Percentiles rank a stretch among this genome's conserved stretches.
Evolutionary conservation across 1,140 invertebrate genomes (phyloP).

Genomic region (Oryzaephilus surinamensis): DNA sequence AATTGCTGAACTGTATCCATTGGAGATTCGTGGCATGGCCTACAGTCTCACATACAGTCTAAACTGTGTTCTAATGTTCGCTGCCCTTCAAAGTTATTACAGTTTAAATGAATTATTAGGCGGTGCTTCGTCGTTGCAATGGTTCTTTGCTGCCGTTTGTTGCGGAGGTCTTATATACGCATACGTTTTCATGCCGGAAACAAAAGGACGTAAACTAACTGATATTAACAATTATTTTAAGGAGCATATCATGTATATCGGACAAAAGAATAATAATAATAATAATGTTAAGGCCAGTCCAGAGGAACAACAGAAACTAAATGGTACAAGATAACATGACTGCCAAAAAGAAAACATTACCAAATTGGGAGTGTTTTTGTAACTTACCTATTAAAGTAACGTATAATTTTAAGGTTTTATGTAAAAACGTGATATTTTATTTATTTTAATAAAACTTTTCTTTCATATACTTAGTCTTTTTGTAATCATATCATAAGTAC

Average conservation of each 20-base stretch:
- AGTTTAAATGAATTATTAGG: not conserved
- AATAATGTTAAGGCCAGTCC: too few species aligned
- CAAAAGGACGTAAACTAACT: slow-evolving; percentile 53
- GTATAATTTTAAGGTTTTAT: too few species aligned
- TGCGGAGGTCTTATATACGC: slow-evolving; percentile 46
- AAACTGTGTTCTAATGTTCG: slow-evolving; percentile 3
- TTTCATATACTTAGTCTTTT: too few species aligned
- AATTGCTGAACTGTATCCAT: slow-evolving; percentile 49
- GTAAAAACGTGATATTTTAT: too few species aligned
- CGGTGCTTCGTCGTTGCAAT: slow-evolving; percentile 41
- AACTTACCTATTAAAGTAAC: too few species aligned
- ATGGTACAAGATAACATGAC: too few species aligned
- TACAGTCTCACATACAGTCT: slow-evolving; percentile 35
- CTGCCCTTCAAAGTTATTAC: slow-evolving; percentile 3
- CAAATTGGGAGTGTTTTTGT: too few species aligned
- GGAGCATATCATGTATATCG: slow-evolving; percentile 35
- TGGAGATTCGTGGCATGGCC: slow-evolving; percentile 47
- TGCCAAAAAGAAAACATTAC: too few species aligned
- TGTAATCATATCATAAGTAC: too few species aligned
- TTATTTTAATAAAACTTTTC: too few species aligned
- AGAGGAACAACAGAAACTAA: too few species aligned
- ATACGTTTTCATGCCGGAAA: slow-evolving; percentile 57
- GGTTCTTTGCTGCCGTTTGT: slow-evolving; percentile 56
- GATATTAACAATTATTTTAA: slow-evolving; percentile 54
- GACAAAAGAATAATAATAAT: too few species aligned